These are phyloP conservation scores for Seira sanloemensis DNA, from an alignment of 2,888 invertebrate species.

Conservation along the genomic window DNA sequence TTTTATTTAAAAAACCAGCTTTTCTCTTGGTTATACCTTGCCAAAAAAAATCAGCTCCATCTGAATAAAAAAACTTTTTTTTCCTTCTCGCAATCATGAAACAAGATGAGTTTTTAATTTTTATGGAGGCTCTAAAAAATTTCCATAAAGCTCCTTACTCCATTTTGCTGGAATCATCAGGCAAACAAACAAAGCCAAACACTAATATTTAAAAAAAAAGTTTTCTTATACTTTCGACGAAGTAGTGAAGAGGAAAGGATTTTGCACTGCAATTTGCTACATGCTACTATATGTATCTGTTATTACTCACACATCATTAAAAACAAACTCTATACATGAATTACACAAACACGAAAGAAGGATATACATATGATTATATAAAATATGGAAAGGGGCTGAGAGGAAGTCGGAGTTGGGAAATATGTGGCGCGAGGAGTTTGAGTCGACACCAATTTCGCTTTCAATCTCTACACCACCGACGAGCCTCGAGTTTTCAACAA, in stretches of 20 bases:
- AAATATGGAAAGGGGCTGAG: no score
- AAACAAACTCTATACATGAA: neutral
- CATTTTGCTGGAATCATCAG: neutral
- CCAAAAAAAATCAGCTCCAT: neutral
- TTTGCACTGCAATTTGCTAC: neutral
- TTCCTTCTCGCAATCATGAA: neutral
- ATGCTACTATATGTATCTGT: neutral
- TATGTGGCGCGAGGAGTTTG: no score
- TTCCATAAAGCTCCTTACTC: neutral
- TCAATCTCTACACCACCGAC: no score
- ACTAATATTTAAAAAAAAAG: neutral
- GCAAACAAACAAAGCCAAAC: neutral
- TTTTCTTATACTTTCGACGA: neutral
- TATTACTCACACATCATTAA: neutral
- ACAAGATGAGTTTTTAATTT: conserved; percentile 4
- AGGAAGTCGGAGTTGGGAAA: no score
- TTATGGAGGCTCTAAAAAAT: neutral
- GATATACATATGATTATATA: no score
- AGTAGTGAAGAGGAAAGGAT: no score
- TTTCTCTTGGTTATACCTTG: neutral
- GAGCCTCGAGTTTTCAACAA: no score
- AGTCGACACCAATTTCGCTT: no score
- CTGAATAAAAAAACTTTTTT: neutral
- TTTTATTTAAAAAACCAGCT: no score
- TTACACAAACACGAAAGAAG: no score